A percentile compares a stretch with the other conserved stretches of the same genome.
Evolutionary conservation across 2,888 invertebrate species (phyloP).

Genomic region (Mythimna ferrago): DNA sequence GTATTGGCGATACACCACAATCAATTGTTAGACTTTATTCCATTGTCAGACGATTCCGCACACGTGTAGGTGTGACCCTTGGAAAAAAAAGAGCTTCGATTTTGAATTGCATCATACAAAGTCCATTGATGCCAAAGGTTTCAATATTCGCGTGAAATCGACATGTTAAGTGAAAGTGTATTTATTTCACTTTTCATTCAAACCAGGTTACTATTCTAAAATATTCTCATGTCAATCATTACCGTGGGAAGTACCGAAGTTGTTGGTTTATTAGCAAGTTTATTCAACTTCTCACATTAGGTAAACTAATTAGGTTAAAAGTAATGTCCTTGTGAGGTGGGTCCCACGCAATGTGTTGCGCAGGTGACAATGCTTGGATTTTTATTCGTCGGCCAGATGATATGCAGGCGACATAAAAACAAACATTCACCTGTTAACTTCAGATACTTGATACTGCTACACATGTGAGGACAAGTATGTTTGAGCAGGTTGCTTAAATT

Average conservation of each 20-base stretch:
- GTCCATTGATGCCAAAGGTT: conserved; percentile 64
- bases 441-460: conserved; percentile 73
- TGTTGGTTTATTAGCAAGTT: conserved; percentile 63
- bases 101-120: conserved; percentile 74
- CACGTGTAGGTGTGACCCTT: conserved; percentile 85
- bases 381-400: conserved; percentile 80
- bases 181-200: conserved; percentile 54
- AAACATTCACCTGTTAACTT: conserved; percentile 80
- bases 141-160: conserved; percentile 63
- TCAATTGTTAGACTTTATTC: conserved; percentile 56
- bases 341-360: conserved; percentile 68
- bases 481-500: conserved; percentile 52
- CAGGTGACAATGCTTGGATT: conserved; percentile 78
- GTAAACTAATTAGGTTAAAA: conserved; percentile 64
- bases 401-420: conserved; percentile 75
- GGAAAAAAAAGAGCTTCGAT: conserved; percentile 74
- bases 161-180: conserved; percentile 71
- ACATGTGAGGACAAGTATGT: conserved; percentile 67
- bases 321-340: conserved; percentile 61
- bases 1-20: conserved; percentile 65
- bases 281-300: conserved; percentile 65
- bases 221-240: conserved; percentile 76
- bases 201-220: conserved; percentile 50
- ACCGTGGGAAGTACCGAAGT: conserved; percentile 71
- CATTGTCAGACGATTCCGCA: conserved; percentile 73